Conservation (phyloP, 2,888 invertebrate genomes). For the Mactromeris polynyma region DNA sequence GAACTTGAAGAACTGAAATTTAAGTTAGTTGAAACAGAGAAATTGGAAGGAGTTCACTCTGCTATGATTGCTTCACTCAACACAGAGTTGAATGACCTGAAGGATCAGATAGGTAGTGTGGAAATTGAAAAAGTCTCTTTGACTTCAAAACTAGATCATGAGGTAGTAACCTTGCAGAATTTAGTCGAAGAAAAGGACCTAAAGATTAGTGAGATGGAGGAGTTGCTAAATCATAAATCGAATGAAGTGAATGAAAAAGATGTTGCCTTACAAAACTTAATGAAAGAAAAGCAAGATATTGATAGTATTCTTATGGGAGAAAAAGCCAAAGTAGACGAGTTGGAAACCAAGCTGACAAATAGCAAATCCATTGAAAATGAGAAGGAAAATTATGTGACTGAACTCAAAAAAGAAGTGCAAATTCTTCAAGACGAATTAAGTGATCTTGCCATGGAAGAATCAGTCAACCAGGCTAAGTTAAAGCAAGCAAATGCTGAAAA, state of each 20-base stretch:
- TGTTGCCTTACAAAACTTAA: not conserved
- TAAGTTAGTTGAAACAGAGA: not conserved
- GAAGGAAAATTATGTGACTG: not conserved
- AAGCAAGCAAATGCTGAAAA: slow-evolving; percentile 46
- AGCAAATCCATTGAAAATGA: not conserved
- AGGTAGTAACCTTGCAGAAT: not conserved
- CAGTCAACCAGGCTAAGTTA: slow-evolving; percentile 51
- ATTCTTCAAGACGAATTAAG: slow-evolving; percentile 57
- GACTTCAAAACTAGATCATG: not conserved
- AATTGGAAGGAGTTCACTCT: slow-evolving; percentile 42
- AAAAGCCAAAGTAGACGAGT: slow-evolving; percentile 7
- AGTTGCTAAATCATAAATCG: not conserved
- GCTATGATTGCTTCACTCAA: slow-evolving; percentile 57
- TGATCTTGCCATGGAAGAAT: slow-evolving; percentile 57
- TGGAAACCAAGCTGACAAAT: not conserved
- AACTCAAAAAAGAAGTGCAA: slow-evolving; percentile 22
- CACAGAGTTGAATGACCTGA: slow-evolving; percentile 54
- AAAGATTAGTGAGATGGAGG: not conserved
- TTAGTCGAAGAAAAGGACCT: not conserved
- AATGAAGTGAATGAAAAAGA: not conserved
- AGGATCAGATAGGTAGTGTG: slow-evolving; percentile 23
- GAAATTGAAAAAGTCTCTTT: not conserved
- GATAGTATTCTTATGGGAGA: not conserved
- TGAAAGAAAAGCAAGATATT: slow-evolving; percentile 6
- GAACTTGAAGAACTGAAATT: slow-evolving; percentile 15